These are phyloP conservation scores for Lasioglossum vierecki DNA, from an alignment of 2,888 invertebrate genomes.

Conservation along the genomic window DNA sequence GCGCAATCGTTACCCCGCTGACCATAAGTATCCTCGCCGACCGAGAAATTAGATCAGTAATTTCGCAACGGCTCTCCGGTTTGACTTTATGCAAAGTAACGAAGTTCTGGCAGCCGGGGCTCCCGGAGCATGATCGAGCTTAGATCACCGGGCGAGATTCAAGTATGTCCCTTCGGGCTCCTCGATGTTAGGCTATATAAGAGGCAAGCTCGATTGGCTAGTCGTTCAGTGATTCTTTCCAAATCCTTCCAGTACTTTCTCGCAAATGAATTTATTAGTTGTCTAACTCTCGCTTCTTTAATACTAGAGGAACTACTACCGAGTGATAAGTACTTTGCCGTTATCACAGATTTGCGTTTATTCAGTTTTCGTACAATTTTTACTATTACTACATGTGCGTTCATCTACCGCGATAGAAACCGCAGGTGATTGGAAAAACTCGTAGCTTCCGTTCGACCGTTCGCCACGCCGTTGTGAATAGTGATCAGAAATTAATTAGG, in stretches of 20 bases:
- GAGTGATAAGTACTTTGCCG: neutral
- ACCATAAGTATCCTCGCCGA: conserved; percentile 9
- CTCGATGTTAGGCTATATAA: conserved; percentile 27
- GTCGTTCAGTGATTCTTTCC: neutral
- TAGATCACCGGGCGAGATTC: neutral
- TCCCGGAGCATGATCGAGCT: neutral
- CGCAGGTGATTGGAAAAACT: neutral
- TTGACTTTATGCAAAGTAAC: conserved; percentile 18
- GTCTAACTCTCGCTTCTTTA: neutral
- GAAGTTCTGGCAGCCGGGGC: neutral
- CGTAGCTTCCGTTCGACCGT: neutral
- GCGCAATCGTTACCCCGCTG: neutral
- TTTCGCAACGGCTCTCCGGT: neutral
- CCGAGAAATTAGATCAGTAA: conserved; percentile 3
- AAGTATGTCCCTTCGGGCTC: neutral
- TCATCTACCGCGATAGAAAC: neutral
- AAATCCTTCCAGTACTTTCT: neutral
- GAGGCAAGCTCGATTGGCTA: neutral
- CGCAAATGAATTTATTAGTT: neutral
- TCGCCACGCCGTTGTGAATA: neutral
- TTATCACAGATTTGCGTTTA: neutral
- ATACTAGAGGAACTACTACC: neutral
- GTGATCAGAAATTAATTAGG: conserved; percentile 1
- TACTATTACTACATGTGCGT: no score
- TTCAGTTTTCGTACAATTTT: no score